phyloP scores from a whole-genome alignment of 2,888 invertebrate species.

The Calliphora vomitoria region DNA sequence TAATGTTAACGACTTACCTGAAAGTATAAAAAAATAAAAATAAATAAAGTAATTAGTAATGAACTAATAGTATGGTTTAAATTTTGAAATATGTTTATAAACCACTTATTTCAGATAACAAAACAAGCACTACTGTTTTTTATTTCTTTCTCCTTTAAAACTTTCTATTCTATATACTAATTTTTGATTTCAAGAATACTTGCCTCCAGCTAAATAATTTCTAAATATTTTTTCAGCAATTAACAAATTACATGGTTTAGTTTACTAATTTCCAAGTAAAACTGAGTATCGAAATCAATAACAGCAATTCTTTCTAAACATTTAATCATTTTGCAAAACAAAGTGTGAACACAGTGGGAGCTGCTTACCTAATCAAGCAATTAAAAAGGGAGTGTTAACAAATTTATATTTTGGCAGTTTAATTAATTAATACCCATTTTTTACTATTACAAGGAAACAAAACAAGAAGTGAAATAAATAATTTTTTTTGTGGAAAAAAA shows the following conservation, averaged over 20 bases:
- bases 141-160: background rate
- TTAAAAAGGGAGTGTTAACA: constrained; percentile 44
- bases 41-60: background rate
- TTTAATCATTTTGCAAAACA: constrained; percentile 11
- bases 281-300: background rate
- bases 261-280: no score
- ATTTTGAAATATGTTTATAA: no score
- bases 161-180: no score
- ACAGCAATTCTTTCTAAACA: background rate
- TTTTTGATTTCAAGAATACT: background rate
- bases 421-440: constrained; percentile 54
- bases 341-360: constrained; percentile 21
- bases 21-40: constrained; percentile 6
- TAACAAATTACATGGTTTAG: background rate
- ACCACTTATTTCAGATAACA: background rate
- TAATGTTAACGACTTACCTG: constrained; percentile 34
- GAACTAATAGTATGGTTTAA: background rate
- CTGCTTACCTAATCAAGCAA: background rate
- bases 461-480: background rate
- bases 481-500: background rate
- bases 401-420: constrained; percentile 18
- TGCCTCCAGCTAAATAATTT: no score
- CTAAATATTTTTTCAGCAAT: background rate
- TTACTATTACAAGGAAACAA: background rate
- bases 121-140: background rate